A percentile compares a stretch with the other conserved stretches of the same genome.
These are phyloP conservation scores for Leptoclinus maculatus DNA, from an alignment of 2,797 vertebrate genomes.

Conservation along the genomic window DNA sequence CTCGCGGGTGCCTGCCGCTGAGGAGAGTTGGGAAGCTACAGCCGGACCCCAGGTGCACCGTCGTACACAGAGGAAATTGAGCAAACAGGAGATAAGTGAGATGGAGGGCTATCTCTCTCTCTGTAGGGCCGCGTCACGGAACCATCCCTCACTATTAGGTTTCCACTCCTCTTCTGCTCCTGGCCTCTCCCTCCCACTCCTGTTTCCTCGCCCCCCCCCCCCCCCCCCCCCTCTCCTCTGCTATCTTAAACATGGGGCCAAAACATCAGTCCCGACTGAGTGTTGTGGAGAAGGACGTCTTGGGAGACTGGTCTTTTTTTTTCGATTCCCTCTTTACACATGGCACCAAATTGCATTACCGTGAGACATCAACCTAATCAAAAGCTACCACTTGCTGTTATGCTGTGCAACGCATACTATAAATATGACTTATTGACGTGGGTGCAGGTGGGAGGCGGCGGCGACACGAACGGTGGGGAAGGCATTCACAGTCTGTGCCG, in stretches of 20 bases:
- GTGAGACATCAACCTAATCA: constrained; percentile 55
- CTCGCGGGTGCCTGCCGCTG: constrained; percentile 53
- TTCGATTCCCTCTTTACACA: constrained; percentile 32
- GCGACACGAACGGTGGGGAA: constrained; percentile 38
- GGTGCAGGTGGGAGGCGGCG: constrained; percentile 42
- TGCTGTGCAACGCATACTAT: constrained; percentile 37
- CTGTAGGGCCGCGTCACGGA: constrained; percentile 61
- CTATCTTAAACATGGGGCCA: constrained; percentile 50
- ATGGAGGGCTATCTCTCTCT: constrained; percentile 81
- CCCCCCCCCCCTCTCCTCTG: constrained; percentile 9
- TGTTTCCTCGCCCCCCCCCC: neutral
- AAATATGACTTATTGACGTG: constrained; percentile 60
- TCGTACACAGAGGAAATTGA: constrained; percentile 83
- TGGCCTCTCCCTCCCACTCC: constrained; percentile 20
- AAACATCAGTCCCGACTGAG: constrained; percentile 49
- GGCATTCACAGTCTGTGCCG: constrained; percentile 61
- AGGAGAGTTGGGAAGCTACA: constrained; percentile 57
- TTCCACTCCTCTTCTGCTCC: constrained; percentile 42
- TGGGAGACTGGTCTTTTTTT: constrained; percentile 12
- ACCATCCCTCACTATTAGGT: constrained; percentile 79
- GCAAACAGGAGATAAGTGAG: constrained; percentile 85
- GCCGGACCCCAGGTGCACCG: constrained; percentile 82
- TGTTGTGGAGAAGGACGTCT: constrained; percentile 43
- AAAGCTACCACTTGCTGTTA: constrained; percentile 47
- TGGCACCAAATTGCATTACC: constrained; percentile 36